Conservation (phyloP, 2,797 vertebrate genomes). For the Margarornis squamiger region DNA sequence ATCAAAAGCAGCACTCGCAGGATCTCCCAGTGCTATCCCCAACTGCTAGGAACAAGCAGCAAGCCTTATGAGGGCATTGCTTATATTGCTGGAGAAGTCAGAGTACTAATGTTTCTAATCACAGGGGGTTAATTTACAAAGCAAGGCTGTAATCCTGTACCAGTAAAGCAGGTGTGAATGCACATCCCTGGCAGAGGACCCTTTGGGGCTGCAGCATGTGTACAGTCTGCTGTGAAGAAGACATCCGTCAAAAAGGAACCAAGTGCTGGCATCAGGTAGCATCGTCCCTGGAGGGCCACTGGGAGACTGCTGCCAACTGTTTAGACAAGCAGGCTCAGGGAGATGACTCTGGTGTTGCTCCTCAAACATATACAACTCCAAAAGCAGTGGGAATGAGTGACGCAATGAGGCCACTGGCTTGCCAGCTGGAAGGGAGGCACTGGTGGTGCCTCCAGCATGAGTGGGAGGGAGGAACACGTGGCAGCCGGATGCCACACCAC, state of each 20-base stretch:
- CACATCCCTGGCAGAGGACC: neutral
- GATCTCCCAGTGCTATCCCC: neutral
- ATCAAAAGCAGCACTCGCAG: neutral
- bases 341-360: neutral
- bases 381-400: neutral
- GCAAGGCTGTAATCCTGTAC: neutral
- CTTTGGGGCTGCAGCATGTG: neutral
- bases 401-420: neutral
- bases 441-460: neutral
- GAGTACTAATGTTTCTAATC: neutral
- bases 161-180: neutral
- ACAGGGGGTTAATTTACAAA: neutral
- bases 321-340: neutral
- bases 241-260: fast-evolving
- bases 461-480: neutral
- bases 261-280: neutral
- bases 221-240: neutral
- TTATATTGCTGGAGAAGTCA: neutral
- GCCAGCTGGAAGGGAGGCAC: neutral
- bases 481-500: neutral
- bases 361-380: neutral
- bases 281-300: neutral
- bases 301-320: neutral
- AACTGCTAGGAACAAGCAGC: neutral
- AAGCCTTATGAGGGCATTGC: neutral